A percentile compares a stretch with the other conserved stretches of the same genome.
Conservation (phyloP, 2,888 invertebrate species). For the Lapara coniferarum region DNA sequence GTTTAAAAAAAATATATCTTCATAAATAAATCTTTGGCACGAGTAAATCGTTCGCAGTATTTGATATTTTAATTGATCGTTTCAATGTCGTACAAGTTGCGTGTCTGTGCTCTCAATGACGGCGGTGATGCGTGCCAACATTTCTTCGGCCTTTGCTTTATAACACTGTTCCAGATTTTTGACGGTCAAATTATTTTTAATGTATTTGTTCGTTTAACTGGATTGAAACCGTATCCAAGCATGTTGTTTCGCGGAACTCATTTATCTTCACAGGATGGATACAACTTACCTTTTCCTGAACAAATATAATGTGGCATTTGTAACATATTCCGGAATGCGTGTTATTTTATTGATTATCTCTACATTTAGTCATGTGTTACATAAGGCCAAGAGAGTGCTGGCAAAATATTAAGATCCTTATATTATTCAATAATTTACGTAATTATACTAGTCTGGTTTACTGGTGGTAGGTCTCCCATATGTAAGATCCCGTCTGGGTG, state of each 20-base stretch:
- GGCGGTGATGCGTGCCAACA: conserved; percentile 67
- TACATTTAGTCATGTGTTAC: too few relatives aligned
- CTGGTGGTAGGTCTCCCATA: too few relatives aligned
- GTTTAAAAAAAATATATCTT: conserved; percentile 25
- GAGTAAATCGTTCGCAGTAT: conserved; percentile 42
- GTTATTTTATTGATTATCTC: too few relatives aligned
- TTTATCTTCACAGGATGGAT: background rate
- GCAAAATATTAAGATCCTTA: background rate
- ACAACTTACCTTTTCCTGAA: too few relatives aligned
- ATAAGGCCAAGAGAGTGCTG: too few relatives aligned
- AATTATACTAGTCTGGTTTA: too few relatives aligned
- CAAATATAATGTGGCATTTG: too few relatives aligned
- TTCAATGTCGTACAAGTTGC: conserved; percentile 52
- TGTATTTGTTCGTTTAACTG: conserved; percentile 33
- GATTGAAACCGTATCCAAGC: background rate
- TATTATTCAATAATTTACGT: too few relatives aligned
- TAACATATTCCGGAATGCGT: too few relatives aligned
- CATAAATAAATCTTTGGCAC: conserved; percentile 46
- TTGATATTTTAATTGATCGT: conserved; percentile 58
- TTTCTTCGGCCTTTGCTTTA: conserved; percentile 73
- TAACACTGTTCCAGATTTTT: conserved; percentile 71
- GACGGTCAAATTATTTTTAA: conserved; percentile 76
- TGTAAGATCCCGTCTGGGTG: too few relatives aligned
- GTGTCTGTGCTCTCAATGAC: conserved; percentile 51
- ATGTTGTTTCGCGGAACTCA: background rate